Base-by-base conservation (phyloP, 2,888 invertebrate genomes). In the Phortica okadai region DNA sequence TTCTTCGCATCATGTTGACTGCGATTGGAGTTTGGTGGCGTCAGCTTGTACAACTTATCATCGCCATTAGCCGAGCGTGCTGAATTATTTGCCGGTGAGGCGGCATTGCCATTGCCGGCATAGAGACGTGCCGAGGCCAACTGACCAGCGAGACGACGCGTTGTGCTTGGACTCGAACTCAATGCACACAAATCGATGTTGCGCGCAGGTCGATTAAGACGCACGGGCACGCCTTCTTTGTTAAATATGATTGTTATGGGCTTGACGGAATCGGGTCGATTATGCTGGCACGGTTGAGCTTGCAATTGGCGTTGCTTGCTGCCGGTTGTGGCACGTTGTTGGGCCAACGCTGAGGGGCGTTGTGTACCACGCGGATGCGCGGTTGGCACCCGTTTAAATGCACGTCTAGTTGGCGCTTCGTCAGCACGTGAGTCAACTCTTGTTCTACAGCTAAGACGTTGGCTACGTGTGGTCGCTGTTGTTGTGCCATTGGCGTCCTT, bases 1-100 rank as follows among this genome's bases (percentile, higher is more conserved):
- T 94, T 93, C 84, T 94, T 94, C 7, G 92, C 86, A 78, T 92
- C 88, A 42, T 89, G 89, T 16, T 87, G 69, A 45, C 77, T 75
- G 69, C 59, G 69, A 44, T 25, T 42, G 25, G n/a, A 67, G 54
- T 45, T 77, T 76, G 41, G 50, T 59, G 76, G 41, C 4, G 69
- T 33, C 14, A 45, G 11, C 6, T 0, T 77, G 45, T 1, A 74
- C 5, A 1, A 76, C 79, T 0, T 88, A 77, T 8, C 86, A 77
- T 33, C 82, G 25, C 70, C 70, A 21, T 4, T 62, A 33, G 33
- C 33, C 42, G 67, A 41, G 67, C 14, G 54, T 79, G 81, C 2
- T 86, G 88, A 7, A 87, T 84, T 1, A 88, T 88, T 79, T 78
- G 44, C 74, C 10, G 86, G 73, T 7, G 82, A 75, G 7, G 74